phyloP scores from a whole-genome alignment of 2,113 vertebrate species.

The Heptranchias perlo region DNA sequence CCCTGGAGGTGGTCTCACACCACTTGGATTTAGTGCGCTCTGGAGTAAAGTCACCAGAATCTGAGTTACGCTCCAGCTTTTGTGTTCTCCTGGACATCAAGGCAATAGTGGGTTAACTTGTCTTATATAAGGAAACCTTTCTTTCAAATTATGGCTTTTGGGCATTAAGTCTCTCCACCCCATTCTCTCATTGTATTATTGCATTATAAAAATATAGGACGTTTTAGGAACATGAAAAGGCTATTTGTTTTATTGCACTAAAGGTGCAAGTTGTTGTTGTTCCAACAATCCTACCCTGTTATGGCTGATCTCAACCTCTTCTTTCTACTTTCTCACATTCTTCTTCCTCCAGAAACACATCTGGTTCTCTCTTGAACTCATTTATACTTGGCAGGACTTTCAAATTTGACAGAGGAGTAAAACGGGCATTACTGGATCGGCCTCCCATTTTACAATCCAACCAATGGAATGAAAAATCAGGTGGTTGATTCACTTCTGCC shows the following conservation, averaged over 20 bases:
- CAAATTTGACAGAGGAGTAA: neutral
- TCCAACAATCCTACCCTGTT: neutral
- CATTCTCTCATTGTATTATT: neutral
- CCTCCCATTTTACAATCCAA: neutral
- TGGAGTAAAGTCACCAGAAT: neutral
- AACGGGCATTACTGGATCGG: neutral
- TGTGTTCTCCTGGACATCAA: neutral
- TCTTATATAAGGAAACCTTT: neutral
- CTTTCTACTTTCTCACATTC: neutral
- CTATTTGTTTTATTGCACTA: too few species aligned
- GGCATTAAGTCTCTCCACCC: neutral
- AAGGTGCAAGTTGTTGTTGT: neutral
- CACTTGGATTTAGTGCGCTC: neutral
- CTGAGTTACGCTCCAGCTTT: neutral
- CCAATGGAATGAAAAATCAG: neutral
- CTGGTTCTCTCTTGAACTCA: neutral
- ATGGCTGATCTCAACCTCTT: neutral
- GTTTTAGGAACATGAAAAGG: too few species aligned
- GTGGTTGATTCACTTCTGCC: neutral
- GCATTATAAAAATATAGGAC: neutral
- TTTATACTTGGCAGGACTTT: neutral
- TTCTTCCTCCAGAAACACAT: neutral
- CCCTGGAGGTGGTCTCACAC: neutral
- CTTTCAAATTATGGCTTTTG: neutral
- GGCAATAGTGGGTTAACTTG: neutral